Base-by-base conservation (phyloP, 1,140 invertebrate genomes). In the Arctopsyche grandis region DNA sequence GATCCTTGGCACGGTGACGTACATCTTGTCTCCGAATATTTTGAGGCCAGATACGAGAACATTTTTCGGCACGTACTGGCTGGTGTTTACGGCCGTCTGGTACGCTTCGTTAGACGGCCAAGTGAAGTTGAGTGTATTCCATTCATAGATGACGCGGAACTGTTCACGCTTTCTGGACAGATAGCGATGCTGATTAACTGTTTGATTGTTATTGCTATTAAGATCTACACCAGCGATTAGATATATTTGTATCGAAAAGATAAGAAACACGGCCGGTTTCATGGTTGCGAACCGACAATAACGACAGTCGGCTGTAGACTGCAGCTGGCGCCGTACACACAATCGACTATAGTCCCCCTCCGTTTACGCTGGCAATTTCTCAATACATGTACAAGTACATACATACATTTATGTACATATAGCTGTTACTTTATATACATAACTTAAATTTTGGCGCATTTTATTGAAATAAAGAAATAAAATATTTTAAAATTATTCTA, bases 1-100 rank as follows among this genome's bases (percentile, higher is more conserved):
- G 89, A 91, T 91, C 71, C 93, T 87, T 10, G 93, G 92, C 56
- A 93, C 75, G 1, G 91, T 91, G 58, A 94, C 69, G 82, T 90
- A 93, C 83, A 92, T 89, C 69, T 88, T 89, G 75, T 89, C 88
- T n/a, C 89, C 88, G 88, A 90, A 92, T 70, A 90, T 88, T 83
- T 91, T 92, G 63, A 93, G 89, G 14, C 91, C 91, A 24, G 90
- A 87, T 26, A 93, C 88, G 46, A 91, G 84, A 63, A 90, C 91
- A 84, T 93, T 92, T 82, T 90, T 87, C 0, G 90, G 89, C 46
- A 92, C 86, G 83, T 91, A 93, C 24, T 85, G 83, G 43, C 87
- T 86, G 29, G 86, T 85, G 60, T 86, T 84, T 14, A 89, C 80
- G 38, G 89, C 90, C 24, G 83, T 82, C 26, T 87, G 84, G 14